Percentiles rank a stretch among this genome's conserved stretches.
Conservation (phyloP, 2,888 invertebrate genomes). For the Himalopsyche tibetana region DNA sequence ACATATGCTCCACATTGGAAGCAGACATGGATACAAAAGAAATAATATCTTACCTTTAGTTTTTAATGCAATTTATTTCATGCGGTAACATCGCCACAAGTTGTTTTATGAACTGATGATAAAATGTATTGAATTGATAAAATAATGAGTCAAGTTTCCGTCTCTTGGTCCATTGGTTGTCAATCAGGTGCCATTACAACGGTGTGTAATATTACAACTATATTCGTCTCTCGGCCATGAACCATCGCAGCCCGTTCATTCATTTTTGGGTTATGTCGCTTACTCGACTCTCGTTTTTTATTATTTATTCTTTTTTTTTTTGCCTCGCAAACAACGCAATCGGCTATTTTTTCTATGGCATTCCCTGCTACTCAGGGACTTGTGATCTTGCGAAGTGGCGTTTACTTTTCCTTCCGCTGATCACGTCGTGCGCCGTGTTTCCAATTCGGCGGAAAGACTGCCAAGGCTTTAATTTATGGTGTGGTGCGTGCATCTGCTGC, state of each 20-base stretch:
- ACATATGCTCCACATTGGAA: no score
- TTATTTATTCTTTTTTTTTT: constrained; percentile 55
- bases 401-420: constrained; percentile 39
- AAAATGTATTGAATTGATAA: no score
- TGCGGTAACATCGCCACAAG: no score
- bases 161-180: constrained; percentile 29
- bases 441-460: constrained; percentile 8
- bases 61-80: no score
- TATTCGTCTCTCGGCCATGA: constrained; percentile 61
- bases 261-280: constrained; percentile 64
- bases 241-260: constrained; percentile 60
- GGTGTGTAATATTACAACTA: constrained; percentile 53
- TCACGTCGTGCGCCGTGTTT: background rate
- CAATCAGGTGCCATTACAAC: constrained; percentile 21
- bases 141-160: no score
- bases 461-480: constrained; percentile 19
- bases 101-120: no score
- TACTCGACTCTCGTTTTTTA: constrained; percentile 53
- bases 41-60: no score
- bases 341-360: constrained; percentile 29
- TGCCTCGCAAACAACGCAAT: constrained; percentile 46
- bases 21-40: no score
- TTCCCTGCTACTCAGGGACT: constrained; percentile 42
- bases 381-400: constrained; percentile 32
- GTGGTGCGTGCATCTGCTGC: constrained; percentile 10